Percentiles rank a stretch among this genome's conserved stretches.
These are phyloP conservation scores for Plumapathes pennacea DNA, from an alignment of 92 coral and sea anemone species.

Conservation along the genomic window DNA sequence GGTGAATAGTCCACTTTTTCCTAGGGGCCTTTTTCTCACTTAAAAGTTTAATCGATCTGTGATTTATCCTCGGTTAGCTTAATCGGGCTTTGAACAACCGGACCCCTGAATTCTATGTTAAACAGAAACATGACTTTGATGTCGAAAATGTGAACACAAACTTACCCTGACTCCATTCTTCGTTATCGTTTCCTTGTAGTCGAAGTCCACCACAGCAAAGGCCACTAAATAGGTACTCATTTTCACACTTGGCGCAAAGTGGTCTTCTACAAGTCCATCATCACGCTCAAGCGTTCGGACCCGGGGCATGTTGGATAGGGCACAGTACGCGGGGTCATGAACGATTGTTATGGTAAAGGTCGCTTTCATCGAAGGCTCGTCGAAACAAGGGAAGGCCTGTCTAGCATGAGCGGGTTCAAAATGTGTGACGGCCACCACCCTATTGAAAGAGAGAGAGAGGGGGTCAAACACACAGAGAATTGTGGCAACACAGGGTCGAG, in stretches of 20 bases:
- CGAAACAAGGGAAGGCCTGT: conserved; percentile 50
- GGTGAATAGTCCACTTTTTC: too few relatives aligned
- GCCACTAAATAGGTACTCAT: conserved; percentile 61
- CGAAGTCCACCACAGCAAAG: conserved; percentile 48
- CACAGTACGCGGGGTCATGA: conserved; percentile 40
- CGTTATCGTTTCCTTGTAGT: conserved; percentile 35
- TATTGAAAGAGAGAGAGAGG: conserved; percentile 2
- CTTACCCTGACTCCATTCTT: conserved; percentile 36
- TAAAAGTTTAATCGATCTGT: too few relatives aligned
- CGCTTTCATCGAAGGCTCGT: conserved; percentile 57
- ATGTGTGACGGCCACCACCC: conserved; percentile 33
- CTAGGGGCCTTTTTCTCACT: too few relatives aligned
- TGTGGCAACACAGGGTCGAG: too few relatives aligned
- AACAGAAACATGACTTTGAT: too few relatives aligned
- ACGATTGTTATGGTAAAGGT: conserved; percentile 38
- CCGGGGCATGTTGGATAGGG: conserved; percentile 54
- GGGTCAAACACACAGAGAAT: too few relatives aligned
- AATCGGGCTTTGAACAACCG: too few relatives aligned
- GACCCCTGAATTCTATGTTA: too few relatives aligned
- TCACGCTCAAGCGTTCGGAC: conserved; percentile 13
- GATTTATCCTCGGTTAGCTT: too few relatives aligned
- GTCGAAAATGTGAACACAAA: too few relatives aligned
- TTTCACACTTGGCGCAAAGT: conserved; percentile 42
- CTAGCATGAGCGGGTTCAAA: conserved; percentile 60
- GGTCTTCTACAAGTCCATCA: conserved; percentile 50